Conservation (phyloP, 2,888 invertebrate species). For the Protodeltote pygarga region DNA sequence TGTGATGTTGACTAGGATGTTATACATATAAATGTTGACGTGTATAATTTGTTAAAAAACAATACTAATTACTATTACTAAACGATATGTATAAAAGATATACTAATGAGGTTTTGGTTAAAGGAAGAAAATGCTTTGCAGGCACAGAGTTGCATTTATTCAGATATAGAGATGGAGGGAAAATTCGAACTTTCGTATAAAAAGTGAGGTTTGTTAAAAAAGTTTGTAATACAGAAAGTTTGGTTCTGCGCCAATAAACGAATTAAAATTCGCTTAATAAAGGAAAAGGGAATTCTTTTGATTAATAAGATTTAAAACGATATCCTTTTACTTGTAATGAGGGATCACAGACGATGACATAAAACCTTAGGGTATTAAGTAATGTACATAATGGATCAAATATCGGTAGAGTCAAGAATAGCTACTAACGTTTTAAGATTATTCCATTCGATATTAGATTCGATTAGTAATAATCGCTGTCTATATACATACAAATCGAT, state of each 20-base stretch:
- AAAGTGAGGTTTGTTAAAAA: constrained; percentile 29
- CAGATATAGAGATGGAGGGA: constrained; percentile 10
- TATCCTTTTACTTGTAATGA: constrained; percentile 73
- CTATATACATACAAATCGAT: constrained; percentile 36
- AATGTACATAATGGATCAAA: constrained; percentile 78
- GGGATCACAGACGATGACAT: constrained; percentile 76
- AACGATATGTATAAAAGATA: constrained; percentile 59
- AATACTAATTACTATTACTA: constrained; percentile 56
- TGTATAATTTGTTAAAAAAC: constrained; percentile 80
- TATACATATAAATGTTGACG: constrained; percentile 76
- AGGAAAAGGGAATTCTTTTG: constrained; percentile 13
- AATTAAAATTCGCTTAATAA: constrained; percentile 27
- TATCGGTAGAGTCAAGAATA: constrained; percentile 64
- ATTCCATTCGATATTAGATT: constrained; percentile 44
- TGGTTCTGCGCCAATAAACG: constrained; percentile 16
- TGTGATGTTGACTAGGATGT: constrained; percentile 84
- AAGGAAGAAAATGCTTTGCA: constrained; percentile 22
- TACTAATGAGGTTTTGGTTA: constrained; percentile 54
- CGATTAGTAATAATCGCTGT: constrained; percentile 36
- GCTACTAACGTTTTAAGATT: constrained; percentile 52
- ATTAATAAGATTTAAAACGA: constrained; percentile 49
- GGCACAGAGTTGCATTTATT: constrained; percentile 27
- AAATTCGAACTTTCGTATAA: constrained; percentile 10
- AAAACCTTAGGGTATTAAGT: constrained; percentile 68
- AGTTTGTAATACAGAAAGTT: constrained; percentile 21